phyloP scores from a whole-genome alignment of 2,888 invertebrate species.

The Byasa hedistus region DNA sequence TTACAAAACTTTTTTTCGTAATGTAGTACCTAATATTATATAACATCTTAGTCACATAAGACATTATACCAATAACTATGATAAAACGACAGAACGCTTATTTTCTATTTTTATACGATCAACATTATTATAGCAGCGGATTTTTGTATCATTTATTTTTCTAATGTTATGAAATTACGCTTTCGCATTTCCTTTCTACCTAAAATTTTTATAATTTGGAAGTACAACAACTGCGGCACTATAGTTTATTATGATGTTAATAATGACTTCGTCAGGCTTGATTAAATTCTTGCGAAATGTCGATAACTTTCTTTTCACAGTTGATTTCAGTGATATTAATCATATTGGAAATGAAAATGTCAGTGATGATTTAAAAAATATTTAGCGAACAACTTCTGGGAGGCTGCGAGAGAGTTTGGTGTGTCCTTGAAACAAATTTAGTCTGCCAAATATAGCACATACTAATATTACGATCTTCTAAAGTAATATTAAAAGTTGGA shows the following conservation, averaged over 20 bases:
- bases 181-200: no score
- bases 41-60: no score
- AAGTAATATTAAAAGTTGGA: not conserved
- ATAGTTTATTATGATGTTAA: not conserved
- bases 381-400: not conserved
- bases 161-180: no score
- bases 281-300: not conserved
- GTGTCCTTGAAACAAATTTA: slow-evolving; percentile 4
- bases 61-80: no score
- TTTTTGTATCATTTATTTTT: no score
- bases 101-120: no score
- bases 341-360: not conserved
- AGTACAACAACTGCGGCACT: no score
- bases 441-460: not conserved
- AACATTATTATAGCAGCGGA: no score
- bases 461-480: not conserved
- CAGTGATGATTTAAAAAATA: slow-evolving; percentile 4
- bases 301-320: not conserved
- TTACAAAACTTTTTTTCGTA: not conserved
- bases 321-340: slow-evolving; percentile 6
- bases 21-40: no score
- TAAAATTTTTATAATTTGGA: no score
- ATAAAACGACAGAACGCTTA: no score
- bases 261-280: not conserved
- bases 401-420: slow-evolving; percentile 2